These are phyloP conservation scores for Labeo calbasu DNA, from an alignment of 2,797 vertebrate genomes.

Conservation along the genomic window DNA sequence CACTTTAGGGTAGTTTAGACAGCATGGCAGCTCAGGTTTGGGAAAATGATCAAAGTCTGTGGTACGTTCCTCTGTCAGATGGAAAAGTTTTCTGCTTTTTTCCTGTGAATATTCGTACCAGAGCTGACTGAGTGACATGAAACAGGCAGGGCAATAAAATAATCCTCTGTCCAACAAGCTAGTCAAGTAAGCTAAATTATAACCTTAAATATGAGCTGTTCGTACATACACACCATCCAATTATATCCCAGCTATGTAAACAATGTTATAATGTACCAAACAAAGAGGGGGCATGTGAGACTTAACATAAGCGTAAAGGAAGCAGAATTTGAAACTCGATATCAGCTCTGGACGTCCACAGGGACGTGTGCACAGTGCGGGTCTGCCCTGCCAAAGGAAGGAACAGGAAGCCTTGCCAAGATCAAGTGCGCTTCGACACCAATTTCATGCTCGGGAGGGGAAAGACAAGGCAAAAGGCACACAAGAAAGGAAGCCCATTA, in stretches of 20 bases:
- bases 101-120: not conserved
- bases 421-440: conserved; percentile 61
- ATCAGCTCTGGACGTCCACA: not conserved
- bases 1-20: no score
- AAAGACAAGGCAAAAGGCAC: conserved; percentile 60
- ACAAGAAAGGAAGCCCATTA: conserved; percentile 65
- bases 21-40: not conserved
- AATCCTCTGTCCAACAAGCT: conserved; percentile 10
- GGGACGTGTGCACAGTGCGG: conserved; percentile 11
- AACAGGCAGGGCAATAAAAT: not conserved
- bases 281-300: conserved; percentile 8
- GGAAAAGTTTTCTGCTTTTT: not conserved
- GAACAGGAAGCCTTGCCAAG: conserved; percentile 64
- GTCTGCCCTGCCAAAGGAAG: conserved; percentile 25
- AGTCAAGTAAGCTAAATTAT: conserved; percentile 10
- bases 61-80: not conserved
- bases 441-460: conserved; percentile 67
- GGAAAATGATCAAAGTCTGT: not conserved
- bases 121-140: conserved; percentile 22
- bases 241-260: conserved; percentile 26
- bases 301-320: conserved; percentile 22
- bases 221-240: conserved; percentile 7
- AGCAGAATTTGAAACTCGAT: conserved; percentile 23
- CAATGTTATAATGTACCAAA: conserved; percentile 13
- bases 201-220: conserved; percentile 44